Percentiles rank a stretch among this genome's conserved stretches.
phyloP scores from a whole-genome alignment of 2,113 vertebrate species.

The Thalassoma bifasciatum region DNA sequence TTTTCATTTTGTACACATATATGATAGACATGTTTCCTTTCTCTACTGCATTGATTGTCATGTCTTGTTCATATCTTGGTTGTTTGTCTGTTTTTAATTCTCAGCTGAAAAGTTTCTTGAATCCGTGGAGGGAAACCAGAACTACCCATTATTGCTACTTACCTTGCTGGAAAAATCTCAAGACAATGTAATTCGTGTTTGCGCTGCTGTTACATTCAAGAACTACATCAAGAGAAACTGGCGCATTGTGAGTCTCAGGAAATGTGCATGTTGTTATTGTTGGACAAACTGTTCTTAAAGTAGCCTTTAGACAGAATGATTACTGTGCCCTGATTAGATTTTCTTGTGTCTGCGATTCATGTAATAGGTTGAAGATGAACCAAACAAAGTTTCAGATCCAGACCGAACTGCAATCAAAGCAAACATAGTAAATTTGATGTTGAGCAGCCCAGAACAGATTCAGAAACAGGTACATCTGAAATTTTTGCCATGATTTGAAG shows the following conservation, averaged over 20 bases:
- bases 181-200: slow-evolving; percentile 96
- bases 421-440: slow-evolving; percentile 98
- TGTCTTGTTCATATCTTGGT: neutral
- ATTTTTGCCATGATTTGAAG: accelerated
- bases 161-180: slow-evolving; percentile 95
- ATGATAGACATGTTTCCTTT: neutral
- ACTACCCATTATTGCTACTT: slow-evolving; percentile 94
- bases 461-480: slow-evolving; percentile 92
- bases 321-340: neutral
- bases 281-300: neutral
- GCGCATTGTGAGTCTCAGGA: slow-evolving; percentile 91
- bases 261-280: neutral
- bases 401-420: slow-evolving; percentile 96
- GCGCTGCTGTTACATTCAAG: slow-evolving; percentile 97
- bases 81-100: neutral
- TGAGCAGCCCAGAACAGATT: slow-evolving; percentile 98
- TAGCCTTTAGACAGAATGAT: neutral
- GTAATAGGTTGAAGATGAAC: slow-evolving; percentile 95
- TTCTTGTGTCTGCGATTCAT: neutral
- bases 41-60: neutral
- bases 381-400: slow-evolving; percentile 94
- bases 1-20: neutral
- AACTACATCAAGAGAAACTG: slow-evolving; percentile 99
- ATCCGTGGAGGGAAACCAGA: slow-evolving; percentile 96
- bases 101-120: slow-evolving; percentile 98